phyloP scores from a whole-genome alignment of 2,888 invertebrate genomes.

The Coleophora deauratella region DNA sequence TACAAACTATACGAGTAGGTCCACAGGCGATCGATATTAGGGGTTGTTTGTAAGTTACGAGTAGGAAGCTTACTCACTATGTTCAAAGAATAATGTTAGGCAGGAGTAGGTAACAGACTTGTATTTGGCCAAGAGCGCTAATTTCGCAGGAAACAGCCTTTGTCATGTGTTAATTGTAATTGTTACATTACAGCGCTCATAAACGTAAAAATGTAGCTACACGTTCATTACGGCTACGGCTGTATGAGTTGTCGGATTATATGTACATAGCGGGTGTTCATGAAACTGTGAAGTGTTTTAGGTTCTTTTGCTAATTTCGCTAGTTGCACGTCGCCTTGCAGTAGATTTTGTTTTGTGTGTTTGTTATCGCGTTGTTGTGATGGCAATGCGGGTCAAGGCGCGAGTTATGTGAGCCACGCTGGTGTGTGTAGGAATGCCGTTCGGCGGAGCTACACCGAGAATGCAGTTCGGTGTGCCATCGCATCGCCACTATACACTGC shows the following conservation, averaged over 20 bases:
- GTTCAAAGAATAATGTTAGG: no score
- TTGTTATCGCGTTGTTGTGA: conserved; percentile 32
- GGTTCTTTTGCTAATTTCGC: background rate
- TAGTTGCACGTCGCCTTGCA: background rate
- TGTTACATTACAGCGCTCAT: background rate
- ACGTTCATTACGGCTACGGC: background rate
- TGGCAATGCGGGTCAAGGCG: conserved; percentile 57
- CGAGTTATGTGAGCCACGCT: conserved; percentile 42
- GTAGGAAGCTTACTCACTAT: no score
- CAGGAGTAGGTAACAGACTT: no score
- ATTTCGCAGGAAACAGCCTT: background rate
- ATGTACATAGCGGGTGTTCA: background rate
- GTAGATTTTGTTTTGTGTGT: conserved; percentile 2
- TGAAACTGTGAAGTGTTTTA: conserved; percentile 2
- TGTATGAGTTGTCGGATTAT: background rate
- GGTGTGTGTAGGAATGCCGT: conserved; percentile 32
- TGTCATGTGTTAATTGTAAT: background rate
- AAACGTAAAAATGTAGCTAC: background rate
- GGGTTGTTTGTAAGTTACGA: no score
- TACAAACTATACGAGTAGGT: no score
- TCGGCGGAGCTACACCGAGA: conserved; percentile 15
- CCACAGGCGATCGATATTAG: no score
- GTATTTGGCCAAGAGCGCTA: background rate
- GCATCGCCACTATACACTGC: no score
- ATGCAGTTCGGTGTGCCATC: conserved; percentile 15